These are phyloP conservation scores for Tetramorium parvispinum DNA, from an alignment of 1,140 invertebrate genomes.

Conservation along the genomic window DNA sequence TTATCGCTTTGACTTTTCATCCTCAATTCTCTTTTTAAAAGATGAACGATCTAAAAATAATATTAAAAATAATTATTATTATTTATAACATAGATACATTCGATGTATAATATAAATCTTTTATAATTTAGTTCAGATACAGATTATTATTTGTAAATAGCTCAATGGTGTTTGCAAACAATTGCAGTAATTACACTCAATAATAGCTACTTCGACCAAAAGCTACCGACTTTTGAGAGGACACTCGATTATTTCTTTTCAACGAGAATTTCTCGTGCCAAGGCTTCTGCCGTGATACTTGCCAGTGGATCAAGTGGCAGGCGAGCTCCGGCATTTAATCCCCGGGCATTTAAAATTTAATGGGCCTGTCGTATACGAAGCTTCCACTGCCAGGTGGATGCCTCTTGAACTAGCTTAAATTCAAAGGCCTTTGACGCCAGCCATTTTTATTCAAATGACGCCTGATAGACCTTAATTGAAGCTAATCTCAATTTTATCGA, in stretches of 20 bases:
- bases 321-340: constrained; percentile 37
- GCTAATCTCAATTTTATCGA: constrained; percentile 40
- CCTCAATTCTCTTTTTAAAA: neutral
- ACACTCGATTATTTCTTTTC: constrained; percentile 46
- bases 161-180: neutral
- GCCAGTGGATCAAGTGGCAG: constrained; percentile 28
- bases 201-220: neutral
- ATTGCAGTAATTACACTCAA: constrained; percentile 37
- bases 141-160: neutral
- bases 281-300: constrained; percentile 4
- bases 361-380: constrained; percentile 46
- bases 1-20: neutral
- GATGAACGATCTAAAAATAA: neutral
- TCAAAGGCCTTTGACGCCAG: constrained; percentile 41
- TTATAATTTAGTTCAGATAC: neutral
- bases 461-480: constrained; percentile 12
- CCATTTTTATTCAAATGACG: constrained; percentile 44
- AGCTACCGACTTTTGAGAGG: constrained; percentile 24
- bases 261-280: constrained; percentile 11
- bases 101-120: neutral
- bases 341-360: constrained; percentile 50
- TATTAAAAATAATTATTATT: neutral
- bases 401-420: constrained; percentile 19
- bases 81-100: neutral
- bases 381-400: neutral